Conservation (phyloP, 2,888 invertebrate genomes). For the Horisme vitalbata region DNA sequence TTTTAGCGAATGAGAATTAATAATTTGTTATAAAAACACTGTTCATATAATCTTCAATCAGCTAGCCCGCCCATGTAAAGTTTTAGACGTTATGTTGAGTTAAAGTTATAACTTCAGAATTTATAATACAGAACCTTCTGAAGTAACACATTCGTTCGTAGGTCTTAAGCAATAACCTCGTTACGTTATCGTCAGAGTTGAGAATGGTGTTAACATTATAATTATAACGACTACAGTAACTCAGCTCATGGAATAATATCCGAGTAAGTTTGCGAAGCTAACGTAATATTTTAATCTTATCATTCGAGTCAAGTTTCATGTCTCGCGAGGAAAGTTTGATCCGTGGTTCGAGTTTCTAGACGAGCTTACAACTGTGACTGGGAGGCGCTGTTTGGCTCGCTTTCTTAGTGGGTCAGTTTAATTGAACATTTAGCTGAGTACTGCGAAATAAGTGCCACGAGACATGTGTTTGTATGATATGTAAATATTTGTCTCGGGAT, state of each 20-base stretch:
- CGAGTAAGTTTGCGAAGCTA: conserved; percentile 60
- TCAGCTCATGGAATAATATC: conserved; percentile 53
- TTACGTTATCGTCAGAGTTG: conserved; percentile 42
- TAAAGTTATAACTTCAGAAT: conserved; percentile 43
- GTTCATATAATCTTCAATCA: no score
- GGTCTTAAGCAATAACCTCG: conserved; percentile 43
- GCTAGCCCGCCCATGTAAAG: no score
- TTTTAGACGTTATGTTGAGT: no score
- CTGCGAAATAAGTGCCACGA: background rate
- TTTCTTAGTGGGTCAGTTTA: conserved; percentile 21
- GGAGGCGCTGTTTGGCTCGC: conserved; percentile 30
- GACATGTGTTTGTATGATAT: no score
- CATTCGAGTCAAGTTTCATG: conserved; percentile 72
- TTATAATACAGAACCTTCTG: conserved; percentile 37
- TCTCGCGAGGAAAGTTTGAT: conserved; percentile 73
- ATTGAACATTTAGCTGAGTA: conserved; percentile 17
- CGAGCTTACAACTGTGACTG: conserved; percentile 64
- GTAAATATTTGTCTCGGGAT: no score
- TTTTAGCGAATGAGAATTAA: no score
- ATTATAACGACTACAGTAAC: conserved; percentile 48
- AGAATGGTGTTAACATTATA: conserved; percentile 48
- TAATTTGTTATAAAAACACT: no score
- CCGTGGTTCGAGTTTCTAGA: conserved; percentile 68
- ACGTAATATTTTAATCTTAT: conserved; percentile 79
- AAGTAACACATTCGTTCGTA: conserved; percentile 36